Conservation (phyloP, 2,113 vertebrate genomes). For the Percopsis transmontana region DNA sequence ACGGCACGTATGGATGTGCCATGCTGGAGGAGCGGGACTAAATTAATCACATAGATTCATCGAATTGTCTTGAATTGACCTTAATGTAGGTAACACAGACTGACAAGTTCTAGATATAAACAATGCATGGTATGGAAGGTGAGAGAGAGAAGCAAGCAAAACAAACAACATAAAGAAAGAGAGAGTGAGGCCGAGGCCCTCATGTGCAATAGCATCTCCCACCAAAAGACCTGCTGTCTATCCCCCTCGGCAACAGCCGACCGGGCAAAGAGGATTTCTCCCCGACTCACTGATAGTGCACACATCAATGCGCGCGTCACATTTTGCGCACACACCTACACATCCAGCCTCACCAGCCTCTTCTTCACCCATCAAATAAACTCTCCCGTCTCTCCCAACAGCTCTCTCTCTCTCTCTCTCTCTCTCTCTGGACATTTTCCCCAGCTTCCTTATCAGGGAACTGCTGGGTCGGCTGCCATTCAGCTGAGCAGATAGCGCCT, state of each 20-base stretch:
- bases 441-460: slow-evolving; percentile 49
- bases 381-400: not conserved
- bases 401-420: not conserved
- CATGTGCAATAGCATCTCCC: not conserved
- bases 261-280: not conserved
- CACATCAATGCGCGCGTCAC: not conserved
- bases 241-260: not conserved
- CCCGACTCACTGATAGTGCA: not conserved
- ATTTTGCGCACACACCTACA: not conserved
- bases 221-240: no score
- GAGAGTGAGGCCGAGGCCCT: not conserved
- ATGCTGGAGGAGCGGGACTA: no score
- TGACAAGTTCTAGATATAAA: no score
- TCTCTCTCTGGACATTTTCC: slow-evolving; percentile 25
- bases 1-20: no score
- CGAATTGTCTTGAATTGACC: no score
- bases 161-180: not conserved
- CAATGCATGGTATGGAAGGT: not conserved
- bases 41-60: no score
- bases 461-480: slow-evolving; percentile 43
- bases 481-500: slow-evolving; percentile 45
- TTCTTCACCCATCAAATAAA: not conserved
- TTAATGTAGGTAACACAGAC: no score
- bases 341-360: not conserved
- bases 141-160: no score